Evolutionary conservation across 2,888 invertebrate species (phyloP).

Genomic region (Epirrita christyi): DNA sequence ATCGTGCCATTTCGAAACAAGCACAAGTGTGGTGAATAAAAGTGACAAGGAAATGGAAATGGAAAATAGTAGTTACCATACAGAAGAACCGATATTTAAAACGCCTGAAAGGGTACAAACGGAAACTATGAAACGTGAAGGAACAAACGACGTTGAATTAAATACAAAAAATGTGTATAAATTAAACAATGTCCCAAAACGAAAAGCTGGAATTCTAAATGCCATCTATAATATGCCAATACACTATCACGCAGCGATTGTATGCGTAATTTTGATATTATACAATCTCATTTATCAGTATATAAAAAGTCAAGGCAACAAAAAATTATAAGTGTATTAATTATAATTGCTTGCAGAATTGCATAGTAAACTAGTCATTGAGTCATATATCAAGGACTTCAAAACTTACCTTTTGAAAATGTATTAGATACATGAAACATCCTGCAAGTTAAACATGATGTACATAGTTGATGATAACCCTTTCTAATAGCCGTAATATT

Average conservation of each 20-base stretch:
- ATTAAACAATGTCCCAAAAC: slow-evolving; percentile 66
- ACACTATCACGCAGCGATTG: slow-evolving; percentile 80
- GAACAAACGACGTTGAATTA: slow-evolving; percentile 20
- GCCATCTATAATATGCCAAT: slow-evolving; percentile 78
- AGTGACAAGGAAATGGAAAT: slow-evolving; percentile 23
- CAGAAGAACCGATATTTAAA: slow-evolving; percentile 34
- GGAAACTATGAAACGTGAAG: slow-evolving; percentile 37
- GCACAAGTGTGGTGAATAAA: slow-evolving; percentile 28
- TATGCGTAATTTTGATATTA: slow-evolving; percentile 81
- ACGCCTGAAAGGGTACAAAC: slow-evolving; percentile 33
- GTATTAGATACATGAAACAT: slow-evolving; percentile 41
- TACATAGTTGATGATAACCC: slow-evolving; percentile 72
- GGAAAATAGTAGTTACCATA: slow-evolving; percentile 29
- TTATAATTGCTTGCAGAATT: slow-evolving; percentile 42
- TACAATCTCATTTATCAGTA: slow-evolving; percentile 82
- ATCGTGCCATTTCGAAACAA: slow-evolving; percentile 25
- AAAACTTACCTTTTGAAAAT: slow-evolving; percentile 36
- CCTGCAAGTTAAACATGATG: slow-evolving; percentile 53
- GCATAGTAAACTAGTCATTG: slow-evolving; percentile 72
- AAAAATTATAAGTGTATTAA: slow-evolving; percentile 44
- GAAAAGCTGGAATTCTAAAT: slow-evolving; percentile 62
- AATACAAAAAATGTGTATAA: slow-evolving; percentile 46
- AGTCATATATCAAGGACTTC: slow-evolving; percentile 40
- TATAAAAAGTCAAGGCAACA: slow-evolving; percentile 69
- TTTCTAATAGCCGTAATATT: slow-evolving; percentile 53